A percentile compares a stretch with the other conserved stretches of the same genome.
Evolutionary conservation across 2,888 invertebrate genomes (phyloP).

Genomic region (Athalia cordata): DNA sequence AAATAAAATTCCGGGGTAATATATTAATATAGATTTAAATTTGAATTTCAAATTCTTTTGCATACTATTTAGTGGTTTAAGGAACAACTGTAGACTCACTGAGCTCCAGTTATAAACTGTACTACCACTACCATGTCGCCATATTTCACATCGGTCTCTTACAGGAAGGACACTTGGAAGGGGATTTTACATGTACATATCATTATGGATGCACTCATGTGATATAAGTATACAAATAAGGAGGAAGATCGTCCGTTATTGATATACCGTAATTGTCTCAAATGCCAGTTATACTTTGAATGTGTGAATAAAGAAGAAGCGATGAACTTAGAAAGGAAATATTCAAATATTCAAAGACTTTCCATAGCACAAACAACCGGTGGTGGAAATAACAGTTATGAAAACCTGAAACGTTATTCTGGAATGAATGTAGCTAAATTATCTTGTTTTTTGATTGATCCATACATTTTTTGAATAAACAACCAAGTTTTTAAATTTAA

Average conservation of each 20-base stretch:
- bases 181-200: constrained; percentile 36
- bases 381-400: too few relatives aligned
- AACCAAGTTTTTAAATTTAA: too few relatives aligned
- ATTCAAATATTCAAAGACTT: too few relatives aligned
- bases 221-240: neutral
- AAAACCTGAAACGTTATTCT: too few relatives aligned
- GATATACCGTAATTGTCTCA: too few relatives aligned
- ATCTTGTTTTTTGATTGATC: too few relatives aligned
- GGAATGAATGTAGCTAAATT: too few relatives aligned
- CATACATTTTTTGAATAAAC: too few relatives aligned
- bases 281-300: too few relatives aligned
- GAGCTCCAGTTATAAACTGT: constrained; percentile 45
- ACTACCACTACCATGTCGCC: constrained; percentile 28
- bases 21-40: neutral
- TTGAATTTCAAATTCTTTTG: constrained; percentile 12
- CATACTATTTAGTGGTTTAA: neutral
- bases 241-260: neutral
- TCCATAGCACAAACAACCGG: too few relatives aligned
- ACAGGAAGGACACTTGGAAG: constrained; percentile 38
- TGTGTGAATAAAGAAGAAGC: too few relatives aligned
- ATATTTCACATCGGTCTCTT: constrained; percentile 17
- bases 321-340: too few relatives aligned
- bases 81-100: constrained; percentile 22
- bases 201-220: constrained; percentile 8
- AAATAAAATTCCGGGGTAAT: neutral